phyloP scores from a whole-genome alignment of 2,888 invertebrate genomes.

The Parnassius apollo region DNA sequence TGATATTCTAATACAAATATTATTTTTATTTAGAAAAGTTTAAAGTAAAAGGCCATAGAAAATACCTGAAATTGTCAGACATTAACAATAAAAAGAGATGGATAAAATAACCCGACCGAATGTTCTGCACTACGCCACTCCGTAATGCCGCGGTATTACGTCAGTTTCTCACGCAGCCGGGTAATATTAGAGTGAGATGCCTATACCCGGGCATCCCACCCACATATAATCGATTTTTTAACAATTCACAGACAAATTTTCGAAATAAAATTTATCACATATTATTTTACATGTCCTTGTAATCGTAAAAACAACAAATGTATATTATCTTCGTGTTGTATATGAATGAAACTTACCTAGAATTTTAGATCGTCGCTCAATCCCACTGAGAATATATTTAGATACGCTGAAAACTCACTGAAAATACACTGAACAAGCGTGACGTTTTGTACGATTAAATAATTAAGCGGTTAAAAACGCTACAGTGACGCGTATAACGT shows the following conservation, averaged over 20 bases:
- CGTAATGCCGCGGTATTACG: conserved; percentile 57
- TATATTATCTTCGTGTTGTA: conserved; percentile 38
- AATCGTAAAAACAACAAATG: conserved; percentile 34
- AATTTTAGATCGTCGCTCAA: conserved; percentile 63
- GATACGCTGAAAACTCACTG: conserved; percentile 70
- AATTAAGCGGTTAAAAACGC: conserved; percentile 48
- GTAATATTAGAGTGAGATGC: conserved; percentile 61
- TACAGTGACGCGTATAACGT: conserved; percentile 38
- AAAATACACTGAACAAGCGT: conserved; percentile 62
- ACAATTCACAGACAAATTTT: conserved; percentile 47
- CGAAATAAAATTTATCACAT: conserved; percentile 39
- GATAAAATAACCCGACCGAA: conserved; percentile 54
- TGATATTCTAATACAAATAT: neutral
- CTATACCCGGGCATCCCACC: conserved; percentile 61
- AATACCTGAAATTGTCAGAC: conserved; percentile 37
- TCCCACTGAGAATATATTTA: conserved; percentile 73
- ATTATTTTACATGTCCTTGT: conserved; percentile 37
- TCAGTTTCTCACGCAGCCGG: conserved; percentile 61
- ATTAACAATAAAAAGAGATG: conserved; percentile 44
- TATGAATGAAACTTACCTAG: conserved; percentile 66
- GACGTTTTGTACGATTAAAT: conserved; percentile 52
- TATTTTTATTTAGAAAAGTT: conserved; percentile 20
- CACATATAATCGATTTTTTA: conserved; percentile 79
- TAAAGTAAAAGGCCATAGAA: conserved; percentile 21
- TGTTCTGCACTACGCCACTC: conserved; percentile 46